Evolutionary conservation across 2,797 vertebrate genomes (phyloP).

Genomic region (Champsocephalus gunnari): DNA sequence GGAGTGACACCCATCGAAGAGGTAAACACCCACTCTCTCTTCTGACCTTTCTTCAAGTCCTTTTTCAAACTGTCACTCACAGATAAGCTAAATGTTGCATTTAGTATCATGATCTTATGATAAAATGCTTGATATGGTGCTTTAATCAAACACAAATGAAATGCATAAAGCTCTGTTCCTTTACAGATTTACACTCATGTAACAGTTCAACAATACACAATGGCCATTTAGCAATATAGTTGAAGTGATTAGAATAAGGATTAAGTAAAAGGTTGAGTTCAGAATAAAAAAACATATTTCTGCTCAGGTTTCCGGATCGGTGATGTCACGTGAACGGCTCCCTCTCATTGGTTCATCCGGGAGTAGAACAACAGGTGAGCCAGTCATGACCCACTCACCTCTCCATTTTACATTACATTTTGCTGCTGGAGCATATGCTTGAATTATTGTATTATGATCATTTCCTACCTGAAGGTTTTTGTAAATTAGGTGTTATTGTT

Average conservation of each 20-base stretch:
- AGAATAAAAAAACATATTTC: slow-evolving; percentile 8
- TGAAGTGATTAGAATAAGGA: background rate
- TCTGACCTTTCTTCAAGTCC: background rate
- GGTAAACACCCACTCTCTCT: slow-evolving; percentile 37
- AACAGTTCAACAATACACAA: background rate
- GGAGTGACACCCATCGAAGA: slow-evolving; percentile 37
- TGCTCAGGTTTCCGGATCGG: slow-evolving; percentile 40
- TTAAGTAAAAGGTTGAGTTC: background rate
- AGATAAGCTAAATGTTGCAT: background rate
- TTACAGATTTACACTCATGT: background rate
- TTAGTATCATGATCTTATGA: background rate
- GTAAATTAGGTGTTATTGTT: background rate
- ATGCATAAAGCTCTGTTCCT: background rate
- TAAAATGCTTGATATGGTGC: background rate
- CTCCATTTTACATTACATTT: background rate
- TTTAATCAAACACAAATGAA: background rate
- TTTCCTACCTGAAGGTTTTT: background rate
- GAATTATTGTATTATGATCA: background rate
- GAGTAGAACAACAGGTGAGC: slow-evolving; percentile 74
- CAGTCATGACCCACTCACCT: background rate
- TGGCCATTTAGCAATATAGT: no score
- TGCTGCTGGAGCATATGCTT: background rate
- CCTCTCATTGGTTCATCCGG: slow-evolving; percentile 77
- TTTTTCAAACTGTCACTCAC: background rate
- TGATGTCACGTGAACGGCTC: slow-evolving; percentile 74